Conservation (phyloP, 2,888 invertebrate genomes). For the Cataglyphis cursor region DNA sequence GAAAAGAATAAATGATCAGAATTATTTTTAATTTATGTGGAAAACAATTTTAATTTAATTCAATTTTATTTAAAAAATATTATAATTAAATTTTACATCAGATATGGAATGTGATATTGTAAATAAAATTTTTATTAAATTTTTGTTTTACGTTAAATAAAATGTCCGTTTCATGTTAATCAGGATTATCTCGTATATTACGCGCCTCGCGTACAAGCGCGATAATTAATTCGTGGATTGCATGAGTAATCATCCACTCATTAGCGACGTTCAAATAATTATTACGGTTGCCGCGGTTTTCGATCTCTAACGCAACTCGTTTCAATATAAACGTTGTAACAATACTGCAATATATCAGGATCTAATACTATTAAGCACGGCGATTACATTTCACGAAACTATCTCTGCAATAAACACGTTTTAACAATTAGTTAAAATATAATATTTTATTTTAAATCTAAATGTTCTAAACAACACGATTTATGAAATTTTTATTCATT, state of each 20-base stretch:
- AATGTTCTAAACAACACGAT: not conserved
- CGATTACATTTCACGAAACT: constrained; percentile 15
- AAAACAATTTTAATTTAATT: not conserved
- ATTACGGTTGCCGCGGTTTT: constrained; percentile 40
- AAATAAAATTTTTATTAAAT: constrained; percentile 11
- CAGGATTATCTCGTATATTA: constrained; percentile 36
- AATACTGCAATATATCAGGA: constrained; percentile 23
- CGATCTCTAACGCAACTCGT: constrained; percentile 27
- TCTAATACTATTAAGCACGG: constrained; percentile 31
- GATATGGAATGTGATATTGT: not conserved
- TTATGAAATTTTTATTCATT: not conserved
- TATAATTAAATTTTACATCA: not conserved
- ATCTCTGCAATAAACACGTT: constrained; percentile 14
- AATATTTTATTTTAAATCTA: not conserved
- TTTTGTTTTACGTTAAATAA: not conserved
- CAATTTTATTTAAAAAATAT: not conserved
- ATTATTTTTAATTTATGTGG: not conserved
- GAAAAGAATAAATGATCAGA: not conserved
- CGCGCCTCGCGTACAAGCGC: not conserved
- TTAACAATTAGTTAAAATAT: not conserved
- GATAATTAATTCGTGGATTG: constrained; percentile 53
- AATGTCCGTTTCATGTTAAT: constrained; percentile 23
- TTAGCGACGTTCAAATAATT: constrained; percentile 55
- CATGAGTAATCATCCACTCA: constrained; percentile 50
- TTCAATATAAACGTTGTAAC: constrained; percentile 6